Evolutionary conservation across 2,888 invertebrate genomes (phyloP).

Genomic region (Keiferia lycopersicella): DNA sequence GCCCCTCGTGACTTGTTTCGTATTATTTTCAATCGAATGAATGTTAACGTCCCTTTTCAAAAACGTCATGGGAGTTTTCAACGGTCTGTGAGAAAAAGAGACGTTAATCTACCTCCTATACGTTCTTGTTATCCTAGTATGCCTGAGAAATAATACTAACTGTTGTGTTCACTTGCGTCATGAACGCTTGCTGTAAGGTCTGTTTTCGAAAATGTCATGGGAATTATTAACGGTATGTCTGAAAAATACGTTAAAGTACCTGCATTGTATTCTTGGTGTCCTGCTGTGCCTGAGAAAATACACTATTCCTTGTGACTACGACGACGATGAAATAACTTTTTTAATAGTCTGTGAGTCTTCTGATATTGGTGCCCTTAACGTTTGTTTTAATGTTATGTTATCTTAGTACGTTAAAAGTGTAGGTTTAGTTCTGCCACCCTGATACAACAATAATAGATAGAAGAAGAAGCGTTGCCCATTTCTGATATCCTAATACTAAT

Average conservation of each 20-base stretch:
- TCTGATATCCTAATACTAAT: too few relatives aligned
- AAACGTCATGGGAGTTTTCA: conserved; percentile 16
- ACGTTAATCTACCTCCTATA: neutral
- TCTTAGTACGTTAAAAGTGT: neutral
- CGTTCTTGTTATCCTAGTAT: neutral
- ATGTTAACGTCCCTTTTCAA: neutral
- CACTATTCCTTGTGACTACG: neutral
- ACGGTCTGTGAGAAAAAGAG: conserved; percentile 10
- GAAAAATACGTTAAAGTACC: neutral
- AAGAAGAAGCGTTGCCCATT: too few relatives aligned
- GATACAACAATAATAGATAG: neutral
- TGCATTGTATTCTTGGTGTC: conserved; percentile 4
- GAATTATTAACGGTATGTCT: conserved; percentile 4
- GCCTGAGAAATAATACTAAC: neutral
- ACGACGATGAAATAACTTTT: too few relatives aligned
- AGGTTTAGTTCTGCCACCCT: neutral
- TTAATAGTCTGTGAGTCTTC: too few relatives aligned
- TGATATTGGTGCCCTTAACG: too few relatives aligned
- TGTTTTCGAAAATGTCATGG: neutral
- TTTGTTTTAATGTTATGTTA: neutral
- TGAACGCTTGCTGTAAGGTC: neutral
- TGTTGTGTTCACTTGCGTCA: neutral
- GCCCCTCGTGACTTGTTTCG: neutral
- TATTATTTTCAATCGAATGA: neutral
- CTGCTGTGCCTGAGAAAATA: conserved; percentile 2